A percentile compares a stretch with the other conserved stretches of the same genome.
Conservation (phyloP, 2,888 invertebrate genomes). For the Rhingia campestris region DNA sequence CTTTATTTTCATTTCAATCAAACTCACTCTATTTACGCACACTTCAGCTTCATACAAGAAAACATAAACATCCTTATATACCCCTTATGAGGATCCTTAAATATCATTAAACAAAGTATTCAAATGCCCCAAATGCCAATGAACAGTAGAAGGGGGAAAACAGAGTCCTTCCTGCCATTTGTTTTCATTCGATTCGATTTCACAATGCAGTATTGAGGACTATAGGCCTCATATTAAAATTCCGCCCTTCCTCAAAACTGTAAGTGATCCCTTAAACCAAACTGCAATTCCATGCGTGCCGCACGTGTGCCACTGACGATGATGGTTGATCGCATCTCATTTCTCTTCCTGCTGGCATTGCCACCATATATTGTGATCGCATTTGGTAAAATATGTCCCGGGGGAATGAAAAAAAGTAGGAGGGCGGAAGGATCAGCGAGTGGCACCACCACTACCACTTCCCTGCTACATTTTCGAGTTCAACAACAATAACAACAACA, state of each 20-base stretch:
- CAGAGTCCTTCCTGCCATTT: constrained; percentile 68
- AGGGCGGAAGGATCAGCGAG: constrained; percentile 54
- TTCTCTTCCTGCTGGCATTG: constrained; percentile 12
- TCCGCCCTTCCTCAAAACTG: constrained; percentile 54
- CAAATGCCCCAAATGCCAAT: constrained; percentile 47
- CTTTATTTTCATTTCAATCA: background rate
- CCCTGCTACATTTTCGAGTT: constrained; percentile 18
- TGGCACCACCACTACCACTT: constrained; percentile 30
- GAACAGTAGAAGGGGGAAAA: constrained; percentile 16
- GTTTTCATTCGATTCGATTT: constrained; percentile 42
- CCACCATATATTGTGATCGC: constrained; percentile 37
- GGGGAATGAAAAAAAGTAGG: constrained; percentile 2
- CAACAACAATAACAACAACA: background rate
- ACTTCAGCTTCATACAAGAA: constrained; percentile 6
- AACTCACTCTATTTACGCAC: background rate
- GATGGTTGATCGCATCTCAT: constrained; percentile 51
- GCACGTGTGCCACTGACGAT: constrained; percentile 66
- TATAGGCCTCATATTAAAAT: constrained; percentile 28
- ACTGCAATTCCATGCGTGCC: constrained; percentile 65
- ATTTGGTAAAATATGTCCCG: constrained; percentile 23
- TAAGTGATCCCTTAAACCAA: constrained; percentile 48
- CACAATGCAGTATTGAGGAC: background rate
- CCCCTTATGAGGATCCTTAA: constrained; percentile 22
- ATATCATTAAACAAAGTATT: constrained; percentile 8
- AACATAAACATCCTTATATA: constrained; percentile 8